Evolutionary conservation across 2,888 invertebrate genomes (phyloP).

Genomic region (Tridacna crocea): DNA sequence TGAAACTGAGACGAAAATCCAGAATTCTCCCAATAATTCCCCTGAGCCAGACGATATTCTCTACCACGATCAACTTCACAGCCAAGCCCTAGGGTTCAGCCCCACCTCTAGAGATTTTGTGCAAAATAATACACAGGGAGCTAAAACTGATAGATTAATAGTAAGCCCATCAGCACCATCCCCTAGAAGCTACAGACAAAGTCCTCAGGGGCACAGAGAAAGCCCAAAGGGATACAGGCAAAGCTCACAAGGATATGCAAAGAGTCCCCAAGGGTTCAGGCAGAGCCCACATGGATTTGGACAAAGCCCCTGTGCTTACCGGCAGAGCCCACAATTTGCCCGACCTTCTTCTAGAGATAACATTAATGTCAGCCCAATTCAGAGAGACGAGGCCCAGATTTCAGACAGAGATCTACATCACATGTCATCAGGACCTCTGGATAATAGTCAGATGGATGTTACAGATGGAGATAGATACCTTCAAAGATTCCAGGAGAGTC

Average conservation of each 20-base stretch:
- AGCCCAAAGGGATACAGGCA: slow-evolving; percentile 33
- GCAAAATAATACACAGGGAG: slow-evolving; percentile 9
- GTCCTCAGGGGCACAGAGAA: slow-evolving; percentile 23
- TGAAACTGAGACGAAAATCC: slow-evolving; percentile 41
- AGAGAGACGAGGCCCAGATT: slow-evolving; percentile 56
- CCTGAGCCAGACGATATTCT: slow-evolving; percentile 35
- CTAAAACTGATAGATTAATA: slow-evolving; percentile 33
- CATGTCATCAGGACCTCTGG: neutral
- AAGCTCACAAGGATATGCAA: slow-evolving; percentile 33
- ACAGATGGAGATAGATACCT: slow-evolving; percentile 44
- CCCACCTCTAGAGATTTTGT: neutral
- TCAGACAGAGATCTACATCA: slow-evolving; percentile 44
- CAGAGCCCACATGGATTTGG: slow-evolving; percentile 31
- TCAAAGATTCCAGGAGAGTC: slow-evolving; percentile 44
- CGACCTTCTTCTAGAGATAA: slow-evolving; percentile 50
- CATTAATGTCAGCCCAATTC: slow-evolving; percentile 57
- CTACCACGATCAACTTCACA: slow-evolving; percentile 28
- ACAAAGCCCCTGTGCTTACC: slow-evolving; percentile 29
- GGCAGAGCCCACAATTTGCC: slow-evolving; percentile 19
- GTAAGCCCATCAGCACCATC: slow-evolving; percentile 38
- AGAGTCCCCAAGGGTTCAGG: slow-evolving; percentile 34
- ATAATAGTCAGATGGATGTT: slow-evolving; percentile 14
- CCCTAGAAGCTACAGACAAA: slow-evolving; percentile 23
- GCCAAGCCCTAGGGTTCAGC: slow-evolving; percentile 1
- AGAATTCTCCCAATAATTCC: slow-evolving; percentile 53